phyloP scores from a whole-genome alignment of 2,113 vertebrate species.

The Propithecus coquereli region DNA sequence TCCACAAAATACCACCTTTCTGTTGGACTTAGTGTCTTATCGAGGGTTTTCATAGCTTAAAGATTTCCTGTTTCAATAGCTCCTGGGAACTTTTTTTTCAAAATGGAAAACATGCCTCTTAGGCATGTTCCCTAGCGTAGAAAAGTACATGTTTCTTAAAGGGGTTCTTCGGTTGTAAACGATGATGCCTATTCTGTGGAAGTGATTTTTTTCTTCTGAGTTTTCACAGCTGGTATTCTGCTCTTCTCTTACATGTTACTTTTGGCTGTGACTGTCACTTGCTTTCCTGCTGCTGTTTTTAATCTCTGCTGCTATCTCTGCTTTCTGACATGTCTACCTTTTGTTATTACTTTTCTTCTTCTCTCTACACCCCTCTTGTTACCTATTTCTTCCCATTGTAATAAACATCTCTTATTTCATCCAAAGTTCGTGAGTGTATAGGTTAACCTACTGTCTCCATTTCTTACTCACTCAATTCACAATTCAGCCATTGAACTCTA shows the following conservation, averaged over 20 bases:
- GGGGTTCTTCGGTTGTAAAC: not conserved
- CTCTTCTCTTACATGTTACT: not conserved
- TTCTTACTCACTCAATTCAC: not conserved
- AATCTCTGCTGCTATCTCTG: not conserved
- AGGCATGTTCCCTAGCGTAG: rapidly evolving
- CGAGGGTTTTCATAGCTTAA: not conserved
- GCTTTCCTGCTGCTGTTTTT: not conserved
- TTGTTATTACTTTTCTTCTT: not conserved
- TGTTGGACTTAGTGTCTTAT: not conserved
- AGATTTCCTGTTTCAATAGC: not conserved
- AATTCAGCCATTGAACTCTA: not conserved
- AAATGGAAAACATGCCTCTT: not conserved
- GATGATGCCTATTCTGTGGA: not conserved
- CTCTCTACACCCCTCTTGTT: not conserved
- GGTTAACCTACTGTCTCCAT: not conserved
- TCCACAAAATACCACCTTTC: not conserved
- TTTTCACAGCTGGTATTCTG: not conserved
- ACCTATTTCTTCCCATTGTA: not conserved
- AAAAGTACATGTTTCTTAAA: not conserved
- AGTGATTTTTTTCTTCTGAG: not conserved
- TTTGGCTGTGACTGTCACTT: not conserved
- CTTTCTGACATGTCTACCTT: not conserved
- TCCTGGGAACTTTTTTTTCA: not conserved
- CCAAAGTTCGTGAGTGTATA: not conserved
- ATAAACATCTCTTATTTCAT: not conserved